Evolutionary conservation across 2,888 invertebrate species (phyloP), one percentile per base, ranked within the genome.

Genomic region (Chaitophorus viminalis): DNA sequence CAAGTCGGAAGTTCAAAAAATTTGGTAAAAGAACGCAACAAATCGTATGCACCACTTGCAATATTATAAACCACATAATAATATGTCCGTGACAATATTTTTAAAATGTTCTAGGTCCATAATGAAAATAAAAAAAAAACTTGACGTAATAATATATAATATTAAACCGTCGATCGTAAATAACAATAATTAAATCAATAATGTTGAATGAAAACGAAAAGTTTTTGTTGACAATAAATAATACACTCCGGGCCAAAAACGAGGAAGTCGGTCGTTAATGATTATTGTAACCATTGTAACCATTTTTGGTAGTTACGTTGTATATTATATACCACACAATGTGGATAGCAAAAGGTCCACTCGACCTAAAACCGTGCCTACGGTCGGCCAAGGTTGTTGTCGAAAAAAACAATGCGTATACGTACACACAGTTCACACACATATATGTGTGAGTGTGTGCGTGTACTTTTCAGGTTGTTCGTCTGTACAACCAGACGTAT

Each of bases 361-460:
- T 29, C 60, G 79, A 79, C 79, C 79, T 60, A 65, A 60, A 79
- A 79, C 25, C 79, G 65, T 36, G 9, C 46, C 11, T 17, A n/a
- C 46, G 46, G 81, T 29, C 68, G 29, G 46, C 46, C 68, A 21
- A 70, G 36, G 81, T n/a, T 68, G 81, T 79, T 65, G 81, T 65
- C 79, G 21, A 74, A 65, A 46, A n/a, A 81, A 81, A 81, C 81
- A 68, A 81, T 70, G 46, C 46, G 46, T 46, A 68, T 25, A 8
- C 5, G 25, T n/a, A n/a, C n/a, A n/a, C n/a, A 21, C n/a, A 8
- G n/a, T 78, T 79, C 78, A 60, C 78, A 79, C 31, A 31, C n/a
- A n/a, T n/a, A n/a, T n/a, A n/a, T n/a, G n/a, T n/a, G n/a, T n/a
- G n/a, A n/a, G n/a, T n/a, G n/a, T n/a, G n/a, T n/a, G 11, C 8